Base-by-base conservation (phyloP, 2,797 vertebrate species). In the Syngnathus acus region DNA sequence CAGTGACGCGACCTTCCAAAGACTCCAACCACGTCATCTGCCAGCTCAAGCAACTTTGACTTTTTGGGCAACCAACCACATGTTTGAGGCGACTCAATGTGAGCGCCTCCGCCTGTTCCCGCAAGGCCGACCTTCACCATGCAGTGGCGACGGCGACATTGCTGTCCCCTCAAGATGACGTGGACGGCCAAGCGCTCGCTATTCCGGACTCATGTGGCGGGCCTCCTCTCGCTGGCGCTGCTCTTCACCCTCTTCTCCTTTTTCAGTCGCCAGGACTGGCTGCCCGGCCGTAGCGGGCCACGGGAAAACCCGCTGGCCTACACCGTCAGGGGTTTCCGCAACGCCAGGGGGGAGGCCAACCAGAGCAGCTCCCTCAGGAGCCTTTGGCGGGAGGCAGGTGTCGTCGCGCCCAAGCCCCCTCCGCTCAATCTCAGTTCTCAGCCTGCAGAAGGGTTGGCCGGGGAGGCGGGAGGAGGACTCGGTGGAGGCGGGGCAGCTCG, bases 71-170 rank as follows among this genome's bases (percentile, higher is more conserved):
- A 32, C 32, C 73, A 78, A 83, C 83, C 88, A 90, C 88, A 89
- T 89, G 89, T 88, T 88, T 86, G 83, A 89, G 84, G 84, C 77
- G 81, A 89, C 77, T 85, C 68, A 70, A 74, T 79, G 77, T 88
- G 82, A 90, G 75, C 75, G 70, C 69, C 74, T 78, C 83, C 74
- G 73, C 67, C 79, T 82, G 78, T 79, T 84, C 74, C 79, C 76
- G 70, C 78, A 17, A 73, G 60, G 74, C 66, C 81, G 2, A 82
- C 74, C 82, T 86, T 89, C 93, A 96, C 87, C 93, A 99, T 99
- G 97, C 96, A 95, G 95, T 97, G 96, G 95, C 93, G 96, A 84
- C 93, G 97, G 85, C 89, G 96, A 76, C 93, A 97, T 80, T 98
- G 94, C 86, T 98, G 96, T 91, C 93, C 94, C 82, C 92, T 93